Conservation (phyloP, 2,113 vertebrate genomes). For the Syngnathus scovelli region DNA sequence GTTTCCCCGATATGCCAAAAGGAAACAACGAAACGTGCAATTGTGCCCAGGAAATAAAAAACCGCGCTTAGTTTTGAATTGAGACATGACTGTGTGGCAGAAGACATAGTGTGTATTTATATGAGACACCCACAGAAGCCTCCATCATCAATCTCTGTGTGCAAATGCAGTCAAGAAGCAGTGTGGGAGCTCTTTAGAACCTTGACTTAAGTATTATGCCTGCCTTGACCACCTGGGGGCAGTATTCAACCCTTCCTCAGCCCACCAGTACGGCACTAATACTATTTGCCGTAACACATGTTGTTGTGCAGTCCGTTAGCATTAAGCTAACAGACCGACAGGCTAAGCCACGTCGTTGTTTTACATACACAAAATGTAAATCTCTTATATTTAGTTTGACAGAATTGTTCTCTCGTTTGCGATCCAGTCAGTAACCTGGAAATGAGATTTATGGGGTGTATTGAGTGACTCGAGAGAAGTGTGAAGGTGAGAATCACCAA, state of each 20-base stretch:
- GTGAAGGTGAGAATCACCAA: neutral
- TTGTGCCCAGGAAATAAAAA: conserved; percentile 52
- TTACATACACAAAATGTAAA: too few relatives aligned
- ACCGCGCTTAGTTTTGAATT: conserved; percentile 41
- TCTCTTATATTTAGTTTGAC: too few relatives aligned
- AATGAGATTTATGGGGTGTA: conserved; percentile 1
- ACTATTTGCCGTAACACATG: too few relatives aligned
- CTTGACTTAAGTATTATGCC: conserved; percentile 29
- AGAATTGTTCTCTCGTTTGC: neutral
- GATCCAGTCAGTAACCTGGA: neutral
- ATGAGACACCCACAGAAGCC: conserved; percentile 52
- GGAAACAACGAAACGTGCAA: conserved; percentile 38
- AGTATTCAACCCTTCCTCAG: conserved; percentile 13
- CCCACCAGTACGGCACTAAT: too few relatives aligned
- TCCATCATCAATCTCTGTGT: conserved; percentile 57
- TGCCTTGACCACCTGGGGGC: too few relatives aligned
- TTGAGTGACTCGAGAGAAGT: neutral
- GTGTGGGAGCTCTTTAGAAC: conserved; percentile 52
- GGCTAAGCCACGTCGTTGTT: too few relatives aligned
- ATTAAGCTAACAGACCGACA: too few relatives aligned
- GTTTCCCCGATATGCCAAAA: conserved; percentile 33
- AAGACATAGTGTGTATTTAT: conserved; percentile 50
- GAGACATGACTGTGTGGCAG: conserved; percentile 35
- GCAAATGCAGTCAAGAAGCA: conserved; percentile 50
- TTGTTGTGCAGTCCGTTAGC: too few relatives aligned